Evolutionary conservation across 2,113 vertebrate genomes (phyloP), one percentile per base, ranked within the genome.

Genomic region (Tautogolabrus adspersus): DNA sequence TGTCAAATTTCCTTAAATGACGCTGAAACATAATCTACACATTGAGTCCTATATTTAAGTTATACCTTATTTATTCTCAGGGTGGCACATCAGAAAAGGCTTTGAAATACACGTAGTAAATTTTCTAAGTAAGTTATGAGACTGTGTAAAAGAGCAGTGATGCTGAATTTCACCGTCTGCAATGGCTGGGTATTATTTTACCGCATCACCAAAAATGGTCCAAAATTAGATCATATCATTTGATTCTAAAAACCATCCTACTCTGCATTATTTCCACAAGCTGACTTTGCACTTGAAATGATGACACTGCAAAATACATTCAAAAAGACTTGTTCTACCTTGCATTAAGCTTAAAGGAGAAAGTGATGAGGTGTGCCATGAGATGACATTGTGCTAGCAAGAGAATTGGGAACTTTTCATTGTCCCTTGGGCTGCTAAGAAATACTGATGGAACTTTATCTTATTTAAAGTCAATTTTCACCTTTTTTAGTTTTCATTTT

Each of bases 201-300:
- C 58, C 3, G 16, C 26, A 47, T 12, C 54, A 46, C 40, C 18
- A 15, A n/a, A 75, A 61, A 55, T 44, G 5, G 2, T 30, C 55
- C 42, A 42, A 46, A 75, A 60, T 64, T 65, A 75, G 34, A 34
- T 63, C 5, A 18, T 3, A 60, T n/a, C 68, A 72, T 81, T 82
- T 18, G 46, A 73, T 65, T 66, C 68, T 67, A n/a, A 75, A 49
- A 51, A 63, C 49, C 2, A 3, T 57, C 44, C 59, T 26, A 26
- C 51, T 58, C 56, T 49, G 52, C 21, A 11, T 66, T 54, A 63
- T 82, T 84, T 72, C 47, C n/a, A 26, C 26, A 13, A 65, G 77
- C 70, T 85, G 68, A 79, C 72, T 57, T 67, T 66, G 72, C 81
- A 87, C 22, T 47, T 56, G 21, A 63, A 84, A 82, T 80, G 30